Percentiles rank a stretch among this genome's conserved stretches.
phyloP scores from a whole-genome alignment of 2,888 invertebrate genomes.

The Leucania comma region DNA sequence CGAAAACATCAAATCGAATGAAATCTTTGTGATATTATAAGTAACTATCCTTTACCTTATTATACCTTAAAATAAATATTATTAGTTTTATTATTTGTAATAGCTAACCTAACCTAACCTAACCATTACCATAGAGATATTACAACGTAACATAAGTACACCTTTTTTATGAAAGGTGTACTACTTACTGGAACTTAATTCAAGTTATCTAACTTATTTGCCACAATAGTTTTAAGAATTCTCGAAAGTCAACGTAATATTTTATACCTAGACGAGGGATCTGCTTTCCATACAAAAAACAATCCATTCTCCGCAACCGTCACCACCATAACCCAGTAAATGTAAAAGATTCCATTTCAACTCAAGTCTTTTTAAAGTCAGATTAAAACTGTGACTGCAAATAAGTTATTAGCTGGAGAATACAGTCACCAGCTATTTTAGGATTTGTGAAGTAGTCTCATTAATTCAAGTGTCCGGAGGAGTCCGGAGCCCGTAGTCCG shows the following conservation, averaged over 20 bases:
- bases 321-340: conserved; percentile 55
- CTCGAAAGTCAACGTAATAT: neutral
- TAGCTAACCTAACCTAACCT: too few species aligned
- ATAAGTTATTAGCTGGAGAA: conserved; percentile 67
- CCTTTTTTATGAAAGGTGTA: neutral
- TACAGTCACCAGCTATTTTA: conserved; percentile 67
- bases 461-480: conserved; percentile 76
- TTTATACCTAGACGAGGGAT: neutral
- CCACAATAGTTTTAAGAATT: neutral
- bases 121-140: too few species aligned
- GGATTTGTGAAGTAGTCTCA: conserved; percentile 72
- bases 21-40: too few species aligned
- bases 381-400: conserved; percentile 65
- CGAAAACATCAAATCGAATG: too few species aligned
- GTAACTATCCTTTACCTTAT: too few species aligned
- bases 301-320: conserved; percentile 2
- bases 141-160: neutral
- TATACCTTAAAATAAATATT: too few species aligned
- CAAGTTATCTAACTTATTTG: neutral
- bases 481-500: conserved; percentile 57
- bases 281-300: neutral
- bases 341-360: conserved; percentile 63
- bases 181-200: neutral
- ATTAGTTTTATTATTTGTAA: too few species aligned
- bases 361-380: conserved; percentile 56